Conservation (phyloP, 2,888 invertebrate genomes). For the Eretmocerus hayati region DNA sequence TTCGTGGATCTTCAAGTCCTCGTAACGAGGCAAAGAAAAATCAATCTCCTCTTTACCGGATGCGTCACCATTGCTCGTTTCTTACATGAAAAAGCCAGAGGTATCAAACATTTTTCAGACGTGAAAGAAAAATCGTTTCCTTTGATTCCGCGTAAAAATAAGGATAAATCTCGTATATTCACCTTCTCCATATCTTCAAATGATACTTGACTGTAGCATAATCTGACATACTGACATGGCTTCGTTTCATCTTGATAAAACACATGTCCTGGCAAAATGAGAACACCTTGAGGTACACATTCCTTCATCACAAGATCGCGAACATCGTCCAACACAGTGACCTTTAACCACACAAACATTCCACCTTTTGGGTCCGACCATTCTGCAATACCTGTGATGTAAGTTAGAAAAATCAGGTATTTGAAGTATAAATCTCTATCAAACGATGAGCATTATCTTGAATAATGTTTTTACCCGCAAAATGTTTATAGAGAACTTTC, state of each 20-base stretch:
- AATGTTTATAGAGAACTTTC: constrained; percentile 53
- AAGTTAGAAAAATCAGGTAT: no score
- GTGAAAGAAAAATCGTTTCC: no score
- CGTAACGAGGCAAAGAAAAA: no score
- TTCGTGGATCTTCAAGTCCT: no score
- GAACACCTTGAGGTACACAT: constrained; percentile 56
- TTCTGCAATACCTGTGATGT: constrained; percentile 51
- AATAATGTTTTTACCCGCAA: constrained; percentile 55
- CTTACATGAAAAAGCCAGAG: no score
- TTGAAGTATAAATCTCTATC: no score
- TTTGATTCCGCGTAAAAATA: no score
- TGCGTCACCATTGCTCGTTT: no score
- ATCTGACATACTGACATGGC: constrained; percentile 59
- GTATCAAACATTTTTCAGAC: no score
- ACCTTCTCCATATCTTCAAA: constrained; percentile 58
- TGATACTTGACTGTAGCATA: constrained; percentile 63
- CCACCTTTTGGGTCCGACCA: constrained; percentile 67
- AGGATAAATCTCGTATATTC: no score
- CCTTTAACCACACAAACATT: constrained; percentile 71
- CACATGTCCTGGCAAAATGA: constrained; percentile 66
- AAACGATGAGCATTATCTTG: no score
- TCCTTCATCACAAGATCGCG: constrained; percentile 61
- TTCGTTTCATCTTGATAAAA: constrained; percentile 56
- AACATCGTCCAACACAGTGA: constrained; percentile 59
- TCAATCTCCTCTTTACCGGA: no score